Conservation (phyloP, 2,797 vertebrate genomes). For the Setipinna tenuifilis region DNA sequence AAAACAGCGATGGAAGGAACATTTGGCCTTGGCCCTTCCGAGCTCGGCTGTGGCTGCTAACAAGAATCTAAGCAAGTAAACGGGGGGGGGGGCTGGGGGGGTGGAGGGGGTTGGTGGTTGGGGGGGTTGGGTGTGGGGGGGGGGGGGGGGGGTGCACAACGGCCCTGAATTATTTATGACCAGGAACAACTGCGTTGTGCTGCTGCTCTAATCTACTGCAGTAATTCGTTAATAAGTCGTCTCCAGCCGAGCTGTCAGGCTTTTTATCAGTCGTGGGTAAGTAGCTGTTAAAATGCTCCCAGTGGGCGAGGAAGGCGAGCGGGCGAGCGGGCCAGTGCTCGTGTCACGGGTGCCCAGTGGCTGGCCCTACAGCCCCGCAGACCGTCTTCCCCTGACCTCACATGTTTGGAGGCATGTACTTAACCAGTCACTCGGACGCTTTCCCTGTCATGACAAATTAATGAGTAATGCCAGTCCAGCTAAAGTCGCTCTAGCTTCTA, state of each 20-base stretch:
- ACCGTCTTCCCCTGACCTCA: slow-evolving; percentile 47
- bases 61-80: slow-evolving; percentile 7
- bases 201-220: slow-evolving; percentile 22
- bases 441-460: slow-evolving; percentile 55
- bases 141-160: not conserved
- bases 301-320: not conserved
- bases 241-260: slow-evolving; percentile 44
- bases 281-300: slow-evolving; percentile 49
- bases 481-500: slow-evolving; percentile 10
- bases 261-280: slow-evolving; percentile 53
- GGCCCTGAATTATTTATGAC: slow-evolving; percentile 16
- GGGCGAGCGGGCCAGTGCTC: not conserved
- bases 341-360: slow-evolving; percentile 30
- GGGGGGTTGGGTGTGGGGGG: too few species aligned
- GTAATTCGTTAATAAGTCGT: slow-evolving; percentile 50
- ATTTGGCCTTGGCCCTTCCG: slow-evolving; percentile 18
- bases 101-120: too few species aligned
- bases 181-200: slow-evolving; percentile 22
- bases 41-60: slow-evolving; percentile 8
- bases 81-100: not conserved
- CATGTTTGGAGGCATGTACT: slow-evolving; percentile 57
- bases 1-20: not conserved
- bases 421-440: slow-evolving; percentile 54
- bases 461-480: slow-evolving; percentile 50
- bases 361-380: slow-evolving; percentile 30